These are phyloP conservation scores for Anoplophora glabripennis DNA, from an alignment of 1,140 invertebrate species.

Conservation along the genomic window DNA sequence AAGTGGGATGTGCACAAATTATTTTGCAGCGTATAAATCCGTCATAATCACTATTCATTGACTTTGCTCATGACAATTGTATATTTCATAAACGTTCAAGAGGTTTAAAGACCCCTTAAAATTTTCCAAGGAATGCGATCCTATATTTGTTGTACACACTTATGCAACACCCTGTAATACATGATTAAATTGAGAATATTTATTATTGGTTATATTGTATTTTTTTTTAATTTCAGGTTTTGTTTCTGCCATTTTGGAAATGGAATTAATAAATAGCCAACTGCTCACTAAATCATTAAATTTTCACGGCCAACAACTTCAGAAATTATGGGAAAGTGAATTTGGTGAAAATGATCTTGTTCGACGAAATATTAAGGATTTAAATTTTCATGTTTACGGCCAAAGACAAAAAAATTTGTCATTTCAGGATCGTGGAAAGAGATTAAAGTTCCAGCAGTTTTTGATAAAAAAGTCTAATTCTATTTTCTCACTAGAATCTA, in stretches of 20 bases:
- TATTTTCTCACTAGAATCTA: constrained; percentile 56
- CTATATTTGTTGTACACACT: no score
- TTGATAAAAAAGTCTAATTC: constrained; percentile 73
- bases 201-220: no score
- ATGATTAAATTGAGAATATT: no score
- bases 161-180: no score
- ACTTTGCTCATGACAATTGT: no score
- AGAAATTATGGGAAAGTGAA: constrained; percentile 81
- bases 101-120: no score
- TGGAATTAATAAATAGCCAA: constrained; percentile 56
- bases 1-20: no score
- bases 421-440: constrained; percentile 77
- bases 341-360: constrained; percentile 69
- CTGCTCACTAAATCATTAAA: constrained; percentile 71
- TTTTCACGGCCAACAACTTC: constrained; percentile 80
- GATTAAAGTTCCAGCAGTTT: constrained; percentile 80
- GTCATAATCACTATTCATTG: no score
- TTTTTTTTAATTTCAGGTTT: no score
- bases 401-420: constrained; percentile 71
- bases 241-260: not conserved
- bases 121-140: no score
- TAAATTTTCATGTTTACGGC: constrained; percentile 72
- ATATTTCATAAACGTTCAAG: no score
- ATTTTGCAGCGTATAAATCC: no score
- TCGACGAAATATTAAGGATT: constrained; percentile 64